These are phyloP conservation scores for Peromyscus nudipes DNA, from an alignment of 2,797 vertebrate species.

Conservation along the genomic window DNA sequence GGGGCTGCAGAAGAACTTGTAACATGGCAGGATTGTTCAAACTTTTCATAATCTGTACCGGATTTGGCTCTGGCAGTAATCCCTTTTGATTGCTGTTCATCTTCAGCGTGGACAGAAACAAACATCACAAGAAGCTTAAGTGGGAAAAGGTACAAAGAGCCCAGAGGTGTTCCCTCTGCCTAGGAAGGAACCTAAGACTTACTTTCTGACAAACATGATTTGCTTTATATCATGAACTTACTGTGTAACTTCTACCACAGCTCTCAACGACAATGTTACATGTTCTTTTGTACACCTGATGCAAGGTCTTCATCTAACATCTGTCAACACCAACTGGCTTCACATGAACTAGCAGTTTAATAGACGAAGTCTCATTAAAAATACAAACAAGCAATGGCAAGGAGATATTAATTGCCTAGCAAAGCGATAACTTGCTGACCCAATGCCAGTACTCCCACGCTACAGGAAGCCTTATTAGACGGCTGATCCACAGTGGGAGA, in stretches of 20 bases:
- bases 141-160: background rate
- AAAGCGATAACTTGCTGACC: background rate
- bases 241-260: background rate
- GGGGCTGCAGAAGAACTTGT: conserved; percentile 96
- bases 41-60: conserved; percentile 96
- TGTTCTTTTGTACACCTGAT: background rate
- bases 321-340: background rate
- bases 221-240: background rate
- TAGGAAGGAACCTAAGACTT: background rate
- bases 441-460: background rate
- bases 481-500: background rate
- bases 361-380: background rate
- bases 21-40: conserved; percentile 96
- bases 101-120: conserved; percentile 86
- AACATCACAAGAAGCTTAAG: conserved; percentile 48
- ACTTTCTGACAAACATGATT: conserved; percentile 25
- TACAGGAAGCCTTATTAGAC: background rate
- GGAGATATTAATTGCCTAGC: background rate
- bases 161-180: background rate
- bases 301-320: background rate
- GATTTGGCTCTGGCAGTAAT: conserved; percentile 95
- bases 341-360: background rate
- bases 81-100: conserved; percentile 96
- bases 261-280: background rate
- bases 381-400: background rate